Base-by-base conservation (phyloP, 2,113 vertebrate genomes). In the Quiscalus mexicanus region DNA sequence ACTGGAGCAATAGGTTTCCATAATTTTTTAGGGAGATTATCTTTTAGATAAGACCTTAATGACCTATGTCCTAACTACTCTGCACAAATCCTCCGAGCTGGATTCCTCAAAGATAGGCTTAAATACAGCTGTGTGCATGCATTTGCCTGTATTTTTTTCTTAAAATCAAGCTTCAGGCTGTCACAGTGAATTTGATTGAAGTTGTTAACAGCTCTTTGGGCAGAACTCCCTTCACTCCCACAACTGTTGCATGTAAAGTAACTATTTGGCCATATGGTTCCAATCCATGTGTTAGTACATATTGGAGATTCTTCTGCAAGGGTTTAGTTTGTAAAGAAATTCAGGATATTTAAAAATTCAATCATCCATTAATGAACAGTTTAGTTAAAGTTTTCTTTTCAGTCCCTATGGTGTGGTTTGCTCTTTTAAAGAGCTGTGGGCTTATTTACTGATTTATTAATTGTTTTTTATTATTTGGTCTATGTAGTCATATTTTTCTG, bases 21-120 rank as follows among this genome's bases (percentile, higher is more conserved):
- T 93, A 58, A 94, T 88, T 94, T 95, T 96, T 95, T 88, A 95
- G 92, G 58, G 91, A 96, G 97, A 97, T 97, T 97, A 97, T 96
- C 94, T 93, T 94, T 95, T 87, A 95, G 92, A 91, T 82, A 91
- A 96, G 89, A 91, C 94, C 94, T 79, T 84, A 91, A 78, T 19
- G 68, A 94, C 95, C 86, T 84, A 20, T 85, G 73, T 95, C 83
- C 93, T 94, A 92, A 89, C 84, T 88, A 84, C 93, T 89, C 70
- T 78, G 87, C 73, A 90, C 10, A 15, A 96, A 95, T 90, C 94
- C 93, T 77, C 86, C 85, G 6, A 92, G 89, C 56, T 90, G 76
- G 63, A 92, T 89, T 93, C 85, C 93, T 94, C 90, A 91, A 91
- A 90, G 65, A 95, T 44, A 82, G 89, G 89, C 65, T 88, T 74